phyloP scores from a whole-genome alignment of 64 coral and sea anemone species.

The Pocillopora verrucosa region DNA sequence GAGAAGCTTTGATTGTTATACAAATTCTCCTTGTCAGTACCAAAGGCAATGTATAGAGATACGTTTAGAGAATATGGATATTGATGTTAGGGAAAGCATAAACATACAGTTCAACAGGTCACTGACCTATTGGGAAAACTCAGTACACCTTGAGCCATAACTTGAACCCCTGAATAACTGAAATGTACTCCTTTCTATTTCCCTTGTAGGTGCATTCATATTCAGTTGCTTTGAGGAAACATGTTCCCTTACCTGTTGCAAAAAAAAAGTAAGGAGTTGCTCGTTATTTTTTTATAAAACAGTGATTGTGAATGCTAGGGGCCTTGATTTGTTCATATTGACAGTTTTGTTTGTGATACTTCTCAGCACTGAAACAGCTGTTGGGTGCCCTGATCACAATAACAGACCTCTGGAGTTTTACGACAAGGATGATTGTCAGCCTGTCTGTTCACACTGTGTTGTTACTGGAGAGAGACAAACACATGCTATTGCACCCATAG shows the following conservation, averaged over 20 bases:
- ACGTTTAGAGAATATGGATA: too few relatives aligned
- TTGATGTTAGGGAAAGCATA: too few relatives aligned
- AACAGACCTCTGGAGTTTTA: slow-evolving; percentile 86
- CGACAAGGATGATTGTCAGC: slow-evolving; percentile 61
- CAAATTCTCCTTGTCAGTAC: too few relatives aligned
- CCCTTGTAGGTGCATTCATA: slow-evolving; percentile 65
- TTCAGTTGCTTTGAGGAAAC: slow-evolving; percentile 74
- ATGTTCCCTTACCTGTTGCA: slow-evolving; percentile 60
- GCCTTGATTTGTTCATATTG: not conserved
- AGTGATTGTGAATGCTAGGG: not conserved
- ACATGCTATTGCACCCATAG: slow-evolving; percentile 64
- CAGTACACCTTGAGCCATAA: too few relatives aligned
- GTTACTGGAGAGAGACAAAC: slow-evolving; percentile 74
- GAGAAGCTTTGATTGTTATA: too few relatives aligned
- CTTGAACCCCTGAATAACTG: too few relatives aligned
- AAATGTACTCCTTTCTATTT: not conserved
- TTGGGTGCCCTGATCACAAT: slow-evolving; percentile 76
- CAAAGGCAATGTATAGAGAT: too few relatives aligned
- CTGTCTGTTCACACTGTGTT: slow-evolving; percentile 90
- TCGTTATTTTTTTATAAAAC: too few relatives aligned
- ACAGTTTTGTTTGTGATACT: not conserved
- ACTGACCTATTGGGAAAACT: too few relatives aligned
- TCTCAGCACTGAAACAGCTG: slow-evolving; percentile 37
- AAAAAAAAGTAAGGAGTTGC: slow-evolving; percentile 17
- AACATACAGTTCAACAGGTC: too few relatives aligned